Evolutionary conservation across 2,113 vertebrate genomes (phyloP).

Genomic region (Gulo gulo): DNA sequence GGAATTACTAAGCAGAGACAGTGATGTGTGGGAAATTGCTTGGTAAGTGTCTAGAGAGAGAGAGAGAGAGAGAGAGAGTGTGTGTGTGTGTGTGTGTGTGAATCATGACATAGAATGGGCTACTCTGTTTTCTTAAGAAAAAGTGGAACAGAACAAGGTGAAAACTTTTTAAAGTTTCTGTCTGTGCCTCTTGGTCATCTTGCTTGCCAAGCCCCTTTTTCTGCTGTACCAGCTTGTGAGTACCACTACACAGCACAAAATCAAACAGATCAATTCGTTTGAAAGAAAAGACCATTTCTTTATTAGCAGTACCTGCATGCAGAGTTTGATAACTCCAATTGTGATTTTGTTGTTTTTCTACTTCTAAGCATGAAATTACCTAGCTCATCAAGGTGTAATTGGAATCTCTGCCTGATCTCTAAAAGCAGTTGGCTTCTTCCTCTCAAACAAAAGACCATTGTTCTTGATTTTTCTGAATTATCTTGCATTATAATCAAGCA

Average conservation of each 20-base stretch:
- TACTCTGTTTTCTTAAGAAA: not conserved
- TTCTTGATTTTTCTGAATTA: constrained; percentile 31
- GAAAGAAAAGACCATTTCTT: not conserved
- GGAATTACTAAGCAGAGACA: not conserved
- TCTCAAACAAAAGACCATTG: constrained; percentile 13
- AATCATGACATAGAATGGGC: not conserved
- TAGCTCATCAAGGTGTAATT: not conserved
- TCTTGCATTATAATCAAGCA: not conserved
- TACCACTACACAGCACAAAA: not conserved
- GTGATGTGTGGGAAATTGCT: not conserved
- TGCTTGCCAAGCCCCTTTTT: not conserved
- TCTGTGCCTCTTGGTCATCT: not conserved
- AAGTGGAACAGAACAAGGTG: not conserved
- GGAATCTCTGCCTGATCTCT: not conserved
- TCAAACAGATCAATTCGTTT: not conserved
- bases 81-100: not conserved
- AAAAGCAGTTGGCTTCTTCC: not conserved
- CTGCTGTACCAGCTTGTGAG: not conserved
- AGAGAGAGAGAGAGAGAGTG: not conserved
- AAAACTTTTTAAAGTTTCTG: not conserved
- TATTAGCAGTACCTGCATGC: not conserved
- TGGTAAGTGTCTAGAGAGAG: not conserved
- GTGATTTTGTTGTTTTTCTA: not conserved
- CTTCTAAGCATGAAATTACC: constrained; percentile 29
- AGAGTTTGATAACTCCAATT: not conserved